Evolutionary conservation across 2,113 vertebrate genomes (phyloP).

Genomic region (Aegithalos caudatus): DNA sequence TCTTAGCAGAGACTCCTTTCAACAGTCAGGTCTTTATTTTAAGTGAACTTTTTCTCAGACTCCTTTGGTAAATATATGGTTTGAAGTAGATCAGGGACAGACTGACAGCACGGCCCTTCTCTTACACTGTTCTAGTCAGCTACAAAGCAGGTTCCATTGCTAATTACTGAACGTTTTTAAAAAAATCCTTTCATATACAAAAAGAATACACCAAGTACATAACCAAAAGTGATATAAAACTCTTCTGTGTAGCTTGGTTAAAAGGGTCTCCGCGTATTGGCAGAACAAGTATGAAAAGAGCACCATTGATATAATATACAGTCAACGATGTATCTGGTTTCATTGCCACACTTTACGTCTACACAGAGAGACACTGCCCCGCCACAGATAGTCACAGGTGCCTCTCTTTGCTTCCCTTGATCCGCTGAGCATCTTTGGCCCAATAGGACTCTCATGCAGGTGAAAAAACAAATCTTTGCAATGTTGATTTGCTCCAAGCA

Average conservation of each 20-base stretch:
- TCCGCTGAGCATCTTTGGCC: constrained; percentile 36
- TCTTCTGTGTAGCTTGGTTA: constrained; percentile 66
- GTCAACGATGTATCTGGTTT: constrained; percentile 47
- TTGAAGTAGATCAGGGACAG: constrained; percentile 60
- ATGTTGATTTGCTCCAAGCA: constrained; percentile 2
- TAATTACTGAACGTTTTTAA: constrained; percentile 54
- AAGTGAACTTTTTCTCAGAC: constrained; percentile 48
- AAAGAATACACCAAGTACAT: constrained; percentile 67
- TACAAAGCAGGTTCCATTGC: constrained; percentile 58
- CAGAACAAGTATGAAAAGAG: constrained; percentile 74
- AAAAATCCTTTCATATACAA: constrained; percentile 73
- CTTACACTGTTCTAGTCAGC: constrained; percentile 36
- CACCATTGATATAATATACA: constrained; percentile 66
- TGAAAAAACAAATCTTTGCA: neutral
- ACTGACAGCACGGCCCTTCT: constrained; percentile 29
- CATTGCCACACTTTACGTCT: constrained; percentile 19
- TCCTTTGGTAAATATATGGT: constrained; percentile 65
- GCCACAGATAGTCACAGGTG: neutral
- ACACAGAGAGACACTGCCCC: constrained; percentile 1
- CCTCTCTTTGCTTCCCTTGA: constrained; percentile 12
- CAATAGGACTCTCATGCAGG: neutral
- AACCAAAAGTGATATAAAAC: constrained; percentile 71
- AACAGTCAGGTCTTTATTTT: constrained; percentile 56
- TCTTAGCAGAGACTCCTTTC: constrained; percentile 52
- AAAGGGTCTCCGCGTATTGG: constrained; percentile 62